phyloP scores from a whole-genome alignment of 2,888 invertebrate genomes.

The Biston betularia region DNA sequence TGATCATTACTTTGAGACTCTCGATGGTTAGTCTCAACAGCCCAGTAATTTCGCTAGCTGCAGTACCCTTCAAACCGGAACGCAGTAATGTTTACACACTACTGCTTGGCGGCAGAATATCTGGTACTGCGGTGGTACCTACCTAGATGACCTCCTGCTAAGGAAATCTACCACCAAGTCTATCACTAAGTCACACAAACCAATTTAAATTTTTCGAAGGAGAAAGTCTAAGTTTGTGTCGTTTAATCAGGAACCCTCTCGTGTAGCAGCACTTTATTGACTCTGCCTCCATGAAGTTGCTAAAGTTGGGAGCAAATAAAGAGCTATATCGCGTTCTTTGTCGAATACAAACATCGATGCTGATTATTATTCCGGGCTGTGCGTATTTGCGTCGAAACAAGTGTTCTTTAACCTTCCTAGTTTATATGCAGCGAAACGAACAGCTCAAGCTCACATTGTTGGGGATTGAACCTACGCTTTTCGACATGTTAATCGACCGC shows the following conservation, averaged over 20 bases:
- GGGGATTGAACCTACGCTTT: no score
- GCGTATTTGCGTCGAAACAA: constrained; percentile 30
- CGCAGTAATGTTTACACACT: no score
- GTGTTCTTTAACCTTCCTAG: constrained; percentile 5
- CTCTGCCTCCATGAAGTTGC: constrained; percentile 19
- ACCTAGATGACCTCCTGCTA: no score
- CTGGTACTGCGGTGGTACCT: no score
- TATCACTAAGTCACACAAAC: constrained; percentile 5
- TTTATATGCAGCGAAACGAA: constrained; percentile 17
- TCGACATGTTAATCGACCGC: no score
- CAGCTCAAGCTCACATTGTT: no score
- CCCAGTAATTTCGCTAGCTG: no score
- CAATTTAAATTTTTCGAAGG: not conserved
- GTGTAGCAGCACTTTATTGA: constrained; percentile 21
- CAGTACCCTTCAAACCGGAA: no score
- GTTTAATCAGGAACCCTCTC: constrained; percentile 20
- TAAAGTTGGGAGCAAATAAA: constrained; percentile 28
- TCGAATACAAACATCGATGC: constrained; percentile 24
- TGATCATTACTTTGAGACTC: no score
- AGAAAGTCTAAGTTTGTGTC: not conserved
- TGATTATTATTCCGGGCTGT: constrained; percentile 30
- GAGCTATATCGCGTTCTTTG: constrained; percentile 27
- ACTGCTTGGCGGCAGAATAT: no score
- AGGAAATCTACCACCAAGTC: no score
- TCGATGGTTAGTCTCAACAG: no score